Base-by-base conservation (phyloP, 1,140 invertebrate genomes). In the Zaprionus vittiger region DNA sequence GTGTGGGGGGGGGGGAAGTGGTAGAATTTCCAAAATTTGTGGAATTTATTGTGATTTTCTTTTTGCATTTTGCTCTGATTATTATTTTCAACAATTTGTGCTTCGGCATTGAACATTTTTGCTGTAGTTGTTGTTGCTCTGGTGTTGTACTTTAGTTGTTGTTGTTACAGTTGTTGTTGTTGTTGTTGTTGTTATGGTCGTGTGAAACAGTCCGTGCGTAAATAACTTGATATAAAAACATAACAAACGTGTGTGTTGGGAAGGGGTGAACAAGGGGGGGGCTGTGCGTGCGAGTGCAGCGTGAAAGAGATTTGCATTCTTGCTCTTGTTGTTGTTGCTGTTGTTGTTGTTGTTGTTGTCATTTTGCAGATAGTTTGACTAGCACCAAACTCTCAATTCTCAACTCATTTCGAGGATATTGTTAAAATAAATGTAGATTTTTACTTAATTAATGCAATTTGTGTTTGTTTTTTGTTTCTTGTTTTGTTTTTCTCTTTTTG, bases 291-390 rank as follows among this genome's bases (percentile, higher is more conserved):
- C 63, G 37, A 37, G 79, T 80, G 79, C 78, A 78, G 76, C 79
- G 65, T 80, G 57, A 65, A 24, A 68, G 38, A 52, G 49, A 75
- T 71, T 80, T 70, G 63, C 63, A 71, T 69, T 79, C 37, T 41
- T 59, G 12, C 28, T 31, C 6, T 49, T 68, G 49, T 73, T 37
- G 9, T 28, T 17, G 4, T 26, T 63, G 31, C 15, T 44, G 65
- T 31, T 67, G 20, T 44, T 6, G 37, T 24, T 31, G 52, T 67
- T 69, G 28, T 69, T 69, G 56, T 73, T 77, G 78, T 77, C 70
- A 76, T 84, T 84, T 89, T 89, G 85, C 85, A 90, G 79, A 85
- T 90, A 89, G 86, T 89, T 92, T 89, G 91, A 92, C 91, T 92
- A 92, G 91, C 87, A 92, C 83, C 91, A 89, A 89, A 89, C 85